Percentiles rank a stretch among this genome's conserved stretches.
Conservation (phyloP, 1,140 invertebrate genomes). For the Sitophilus oryzae region DNA sequence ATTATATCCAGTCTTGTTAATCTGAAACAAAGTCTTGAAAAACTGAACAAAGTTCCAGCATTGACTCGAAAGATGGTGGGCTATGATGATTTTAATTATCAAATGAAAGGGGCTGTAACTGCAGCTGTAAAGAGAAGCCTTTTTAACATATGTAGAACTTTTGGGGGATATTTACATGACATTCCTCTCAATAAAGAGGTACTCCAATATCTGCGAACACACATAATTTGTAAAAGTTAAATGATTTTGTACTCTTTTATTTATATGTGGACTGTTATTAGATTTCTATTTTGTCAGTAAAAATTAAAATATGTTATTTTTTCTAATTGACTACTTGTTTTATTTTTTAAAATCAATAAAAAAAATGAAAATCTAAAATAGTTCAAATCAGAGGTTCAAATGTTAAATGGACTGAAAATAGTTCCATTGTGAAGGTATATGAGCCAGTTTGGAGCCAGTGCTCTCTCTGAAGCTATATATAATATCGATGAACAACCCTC, state of each 20-base stretch:
- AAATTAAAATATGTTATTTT: no score
- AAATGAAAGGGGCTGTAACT: constrained; percentile 55
- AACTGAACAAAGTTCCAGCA: constrained; percentile 59
- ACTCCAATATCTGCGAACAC: constrained; percentile 23
- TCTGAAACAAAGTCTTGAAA: constrained; percentile 64
- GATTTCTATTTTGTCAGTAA: no score
- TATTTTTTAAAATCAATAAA: no score
- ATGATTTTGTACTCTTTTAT: background rate
- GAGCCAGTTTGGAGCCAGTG: no score
- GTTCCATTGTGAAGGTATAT: no score
- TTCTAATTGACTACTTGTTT: no score
- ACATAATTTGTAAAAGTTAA: constrained; percentile 27
- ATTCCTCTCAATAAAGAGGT: constrained; percentile 49
- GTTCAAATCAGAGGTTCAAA: no score
- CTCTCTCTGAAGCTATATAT: no score
- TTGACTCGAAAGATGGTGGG: constrained; percentile 54
- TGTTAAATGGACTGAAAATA: no score
- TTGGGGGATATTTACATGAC: constrained; percentile 62
- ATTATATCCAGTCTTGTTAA: constrained; percentile 61
- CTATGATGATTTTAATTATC: constrained; percentile 54
- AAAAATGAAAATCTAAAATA: no score
- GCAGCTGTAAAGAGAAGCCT: constrained; percentile 64
- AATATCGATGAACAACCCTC: no score
- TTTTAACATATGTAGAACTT: constrained; percentile 65
- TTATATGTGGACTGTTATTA: background rate